These are phyloP conservation scores for Thymelicus lineola DNA, from an alignment of 2,888 invertebrate genomes.

Conservation along the genomic window DNA sequence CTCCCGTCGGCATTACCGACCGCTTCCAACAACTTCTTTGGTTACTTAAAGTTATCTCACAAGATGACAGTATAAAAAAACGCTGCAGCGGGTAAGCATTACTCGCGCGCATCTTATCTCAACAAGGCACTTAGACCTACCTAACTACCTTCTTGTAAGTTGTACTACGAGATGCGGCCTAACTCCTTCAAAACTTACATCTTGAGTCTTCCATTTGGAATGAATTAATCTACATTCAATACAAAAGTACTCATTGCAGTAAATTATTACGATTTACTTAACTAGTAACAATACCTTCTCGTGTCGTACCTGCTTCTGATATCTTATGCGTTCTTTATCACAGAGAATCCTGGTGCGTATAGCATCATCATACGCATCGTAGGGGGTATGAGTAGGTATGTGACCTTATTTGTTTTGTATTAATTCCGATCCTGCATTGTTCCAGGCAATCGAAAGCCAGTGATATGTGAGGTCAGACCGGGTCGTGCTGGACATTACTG, in stretches of 20 bases:
- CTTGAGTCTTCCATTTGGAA: too few relatives aligned
- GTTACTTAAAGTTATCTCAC: slow-evolving; percentile 18
- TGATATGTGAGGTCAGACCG: slow-evolving; percentile 42
- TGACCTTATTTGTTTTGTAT: too few relatives aligned
- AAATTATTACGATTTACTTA: too few relatives aligned
- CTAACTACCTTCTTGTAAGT: not conserved
- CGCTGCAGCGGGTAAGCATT: slow-evolving; percentile 6
- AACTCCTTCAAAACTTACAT: too few relatives aligned
- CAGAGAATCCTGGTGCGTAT: too few relatives aligned
- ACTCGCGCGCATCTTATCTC: slow-evolving; percentile 3
- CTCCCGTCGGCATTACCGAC: not conserved
- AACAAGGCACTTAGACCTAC: not conserved
- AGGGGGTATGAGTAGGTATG: too few relatives aligned
- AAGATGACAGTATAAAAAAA: slow-evolving; percentile 13
- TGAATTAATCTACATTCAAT: too few relatives aligned
- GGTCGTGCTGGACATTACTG: slow-evolving; percentile 2
- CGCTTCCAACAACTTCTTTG: slow-evolving; percentile 3
- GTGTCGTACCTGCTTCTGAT: too few relatives aligned
- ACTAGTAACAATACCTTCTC: too few relatives aligned
- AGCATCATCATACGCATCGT: too few relatives aligned
- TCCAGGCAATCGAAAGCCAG: slow-evolving; percentile 42
- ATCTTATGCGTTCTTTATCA: too few relatives aligned
- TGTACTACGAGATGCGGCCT: not conserved
- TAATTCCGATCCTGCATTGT: slow-evolving; percentile 38
- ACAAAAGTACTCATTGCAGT: too few relatives aligned